Base-by-base conservation (phyloP, 2,888 invertebrate genomes). In the Melinaea menophilus region DNA sequence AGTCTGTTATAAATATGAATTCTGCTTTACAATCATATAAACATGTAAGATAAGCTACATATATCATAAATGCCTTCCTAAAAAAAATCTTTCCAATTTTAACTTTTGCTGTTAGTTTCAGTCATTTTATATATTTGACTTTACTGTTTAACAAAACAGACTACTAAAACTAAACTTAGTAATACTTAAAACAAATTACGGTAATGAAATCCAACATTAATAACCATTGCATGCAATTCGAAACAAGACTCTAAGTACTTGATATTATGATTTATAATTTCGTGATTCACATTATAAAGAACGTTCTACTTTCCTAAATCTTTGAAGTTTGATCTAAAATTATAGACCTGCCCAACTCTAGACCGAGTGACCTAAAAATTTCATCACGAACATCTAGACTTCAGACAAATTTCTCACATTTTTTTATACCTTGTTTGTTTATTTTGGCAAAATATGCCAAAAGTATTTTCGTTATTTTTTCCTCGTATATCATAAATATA, bases 241-340 rank as follows among this genome's bases (percentile, higher is more conserved):
- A 31, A 35, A 48, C 34, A 35, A 34, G 45, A 45, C 11, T 46
- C 13, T 55, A 33, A 37, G 59, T 48, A 59, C 64, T 58, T 59
- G 58, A 55, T 66, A 37, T 51, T 60, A 56, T 57, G 60, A 67
- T 67, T 64, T 60, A 65, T 59, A 63, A 48, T 54, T 58, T 62
- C 60, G 48, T 58, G 64, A 67, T 61, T 59, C 64, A 64, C 63
- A 62, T 59, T 59, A 62, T 65, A 67, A 59, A 59, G 65, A 59
- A 56, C 62, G 70, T 35, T 64, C 69, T 59, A 71, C 60, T 66
- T 71, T 63, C 61, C 31, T 47, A 48, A 71, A 71, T 69, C 63
- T 66, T 67, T 67, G 66, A 51, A 61, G 62, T 64, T 70, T 67
- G 61, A 48, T 67, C 64, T 68, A 65, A 65, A 69, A 69, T 69